Evolutionary conservation across 2,888 invertebrate genomes (phyloP).

Genomic region (Entomobrya multifasciata): DNA sequence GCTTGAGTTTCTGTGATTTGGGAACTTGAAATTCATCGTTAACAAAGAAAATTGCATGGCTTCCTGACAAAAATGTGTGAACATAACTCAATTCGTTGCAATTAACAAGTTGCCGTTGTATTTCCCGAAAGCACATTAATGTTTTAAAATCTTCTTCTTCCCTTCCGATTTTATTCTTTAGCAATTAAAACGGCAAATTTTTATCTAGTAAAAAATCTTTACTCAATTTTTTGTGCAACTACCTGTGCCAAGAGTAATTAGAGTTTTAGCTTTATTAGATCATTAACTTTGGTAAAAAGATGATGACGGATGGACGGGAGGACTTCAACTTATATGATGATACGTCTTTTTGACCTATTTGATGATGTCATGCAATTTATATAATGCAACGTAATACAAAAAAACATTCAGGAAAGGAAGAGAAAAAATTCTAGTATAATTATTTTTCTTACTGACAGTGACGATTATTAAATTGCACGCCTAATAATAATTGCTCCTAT

Average conservation of each 20-base stretch:
- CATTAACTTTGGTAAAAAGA: slow-evolving; percentile 54
- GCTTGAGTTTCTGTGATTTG: not conserved
- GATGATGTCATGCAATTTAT: not conserved
- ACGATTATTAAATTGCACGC: not conserved
- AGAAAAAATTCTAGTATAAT: not conserved
- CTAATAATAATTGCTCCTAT: too few relatives aligned
- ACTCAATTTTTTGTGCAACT: too few relatives aligned
- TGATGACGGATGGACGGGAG: too few relatives aligned
- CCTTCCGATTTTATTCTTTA: too few relatives aligned
- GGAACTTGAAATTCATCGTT: too few relatives aligned
- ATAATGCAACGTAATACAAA: not conserved
- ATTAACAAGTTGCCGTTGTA: too few relatives aligned
- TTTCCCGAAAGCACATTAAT: too few relatives aligned
- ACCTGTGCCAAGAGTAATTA: slow-evolving; percentile 61
- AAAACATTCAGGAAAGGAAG: not conserved
- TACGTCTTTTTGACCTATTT: slow-evolving; percentile 57
- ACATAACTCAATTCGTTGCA: too few relatives aligned
- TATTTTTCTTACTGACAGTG: not conserved
- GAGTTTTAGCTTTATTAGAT: slow-evolving; percentile 54
- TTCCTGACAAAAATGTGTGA: too few relatives aligned
- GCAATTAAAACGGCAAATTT: slow-evolving; percentile 4
- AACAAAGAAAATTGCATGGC: too few relatives aligned
- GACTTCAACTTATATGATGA: slow-evolving; percentile 2
- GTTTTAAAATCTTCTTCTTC: too few relatives aligned
- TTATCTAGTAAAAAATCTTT: not conserved